Evolutionary conservation across 2,113 vertebrate species (phyloP), one percentile per base, ranked within the genome.

Genomic region (Prunella himalayana): DNA sequence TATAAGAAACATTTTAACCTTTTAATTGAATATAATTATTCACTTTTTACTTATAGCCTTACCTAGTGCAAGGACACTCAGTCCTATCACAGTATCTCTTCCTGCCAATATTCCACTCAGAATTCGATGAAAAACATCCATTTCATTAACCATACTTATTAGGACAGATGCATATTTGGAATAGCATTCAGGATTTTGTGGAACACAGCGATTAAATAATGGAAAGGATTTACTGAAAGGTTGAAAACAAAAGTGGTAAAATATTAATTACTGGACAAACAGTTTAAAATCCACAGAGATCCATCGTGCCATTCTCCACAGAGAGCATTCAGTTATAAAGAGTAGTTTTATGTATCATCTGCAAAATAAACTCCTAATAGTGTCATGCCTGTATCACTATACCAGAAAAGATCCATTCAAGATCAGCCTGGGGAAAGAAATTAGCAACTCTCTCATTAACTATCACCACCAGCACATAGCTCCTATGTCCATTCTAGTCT

Each of bases 181-280:
- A 90, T 98, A 98, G 86, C 98, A 98, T 78, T 98, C 97, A 13
- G 97, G 92, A 31, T 95, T 98, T 92, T 97, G 98, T 82, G 98
- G 98, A 81, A 98, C 69, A 63, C 98, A 98, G 51, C 97, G 98
- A 95, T 98, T 98, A 90, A 98, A 96, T 71, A 98, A 95, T 3
- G 97, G 98, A 45, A 98, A 98, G 51, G 98, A 95, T 72, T 98
- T 97, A 94, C 98, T 98, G 83, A 51, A 95, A 90, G 11, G 65
- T 91, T 86, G 93, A 92, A 95, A 95, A 95, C 78, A 85, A 92
- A 96, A 94, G 85, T 6, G 3, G 47, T 39, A 65, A 81, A 49
- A 80, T 10, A 50, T 50, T 54, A 60, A 88, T 49, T 70, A 68
- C 31, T 45, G 33, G n/a, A 45, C 13, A 42, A 54, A 87, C 11